Percentiles rank a stretch among this genome's conserved stretches.
These are phyloP conservation scores for Urocitellus parryii DNA, from an alignment of 2,113 vertebrate species.

Conservation along the genomic window DNA sequence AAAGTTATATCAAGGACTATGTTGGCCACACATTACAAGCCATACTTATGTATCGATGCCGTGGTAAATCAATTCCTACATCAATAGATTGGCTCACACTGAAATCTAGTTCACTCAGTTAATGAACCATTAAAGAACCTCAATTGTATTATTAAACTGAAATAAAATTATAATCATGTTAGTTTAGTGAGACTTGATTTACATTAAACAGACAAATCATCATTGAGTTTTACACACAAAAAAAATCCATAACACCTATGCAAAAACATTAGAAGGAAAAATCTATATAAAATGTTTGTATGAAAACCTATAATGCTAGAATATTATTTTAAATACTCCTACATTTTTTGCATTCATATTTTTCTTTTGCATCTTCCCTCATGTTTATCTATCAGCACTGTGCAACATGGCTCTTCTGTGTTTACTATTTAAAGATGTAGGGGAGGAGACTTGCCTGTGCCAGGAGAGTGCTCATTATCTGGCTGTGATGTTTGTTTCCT, in stretches of 20 bases:
- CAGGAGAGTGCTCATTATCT: background rate
- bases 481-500: rapidly evolving
- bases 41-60: rapidly evolving
- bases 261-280: background rate
- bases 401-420: too few relatives aligned
- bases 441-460: background rate
- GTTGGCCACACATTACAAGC: background rate
- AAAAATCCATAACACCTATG: background rate
- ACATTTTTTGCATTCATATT: background rate
- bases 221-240: background rate
- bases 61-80: background rate
- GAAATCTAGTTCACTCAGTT: background rate
- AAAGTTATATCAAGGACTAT: background rate
- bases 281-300: background rate
- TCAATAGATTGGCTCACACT: background rate
- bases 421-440: background rate
- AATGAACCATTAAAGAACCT: background rate
- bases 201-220: background rate
- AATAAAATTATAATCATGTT: background rate
- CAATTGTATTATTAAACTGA: background rate
- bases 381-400: background rate
- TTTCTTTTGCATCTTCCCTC: background rate
- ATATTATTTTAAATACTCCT: background rate
- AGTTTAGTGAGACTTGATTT: background rate
- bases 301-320: background rate